Evolutionary conservation across 2,797 vertebrate species (phyloP).

Genomic region (Argyrosomus regius): DNA sequence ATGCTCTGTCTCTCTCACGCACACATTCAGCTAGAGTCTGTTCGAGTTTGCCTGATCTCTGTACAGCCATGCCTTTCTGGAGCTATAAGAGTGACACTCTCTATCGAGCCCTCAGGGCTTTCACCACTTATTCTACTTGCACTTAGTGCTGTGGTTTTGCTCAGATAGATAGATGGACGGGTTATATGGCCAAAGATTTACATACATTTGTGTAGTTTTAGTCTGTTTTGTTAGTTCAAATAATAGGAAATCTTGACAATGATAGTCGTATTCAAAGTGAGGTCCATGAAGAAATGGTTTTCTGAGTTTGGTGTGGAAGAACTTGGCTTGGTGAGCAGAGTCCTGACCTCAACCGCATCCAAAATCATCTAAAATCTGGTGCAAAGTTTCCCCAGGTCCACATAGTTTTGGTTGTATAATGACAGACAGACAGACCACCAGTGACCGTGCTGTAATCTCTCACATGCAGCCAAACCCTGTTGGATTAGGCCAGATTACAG

Average conservation of each 20-base stretch:
- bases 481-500: conserved; percentile 81
- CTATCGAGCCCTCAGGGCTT: conserved; percentile 48
- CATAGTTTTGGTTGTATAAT: conserved; percentile 7
- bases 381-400: neutral
- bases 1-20: neutral
- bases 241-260: neutral
- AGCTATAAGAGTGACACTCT: conserved; percentile 59
- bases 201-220: neutral
- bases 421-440: conserved; percentile 20
- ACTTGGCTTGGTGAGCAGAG: neutral
- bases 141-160: conserved; percentile 24
- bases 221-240: neutral
- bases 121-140: conserved; percentile 33
- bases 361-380: neutral
- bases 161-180: neutral
- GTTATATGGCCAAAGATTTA: neutral
- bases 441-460: conserved; percentile 70
- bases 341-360: neutral
- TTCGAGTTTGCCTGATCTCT: conserved; percentile 55
- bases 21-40: conserved; percentile 29
- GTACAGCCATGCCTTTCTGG: conserved; percentile 62
- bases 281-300: neutral
- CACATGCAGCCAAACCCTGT: conserved; percentile 60
- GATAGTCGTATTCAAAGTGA: neutral
- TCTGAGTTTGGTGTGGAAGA: neutral